Percentiles rank a stretch among this genome's conserved stretches.
Evolutionary conservation across 2,888 invertebrate species (phyloP).

Genomic region (Drosophila lutescens): DNA sequence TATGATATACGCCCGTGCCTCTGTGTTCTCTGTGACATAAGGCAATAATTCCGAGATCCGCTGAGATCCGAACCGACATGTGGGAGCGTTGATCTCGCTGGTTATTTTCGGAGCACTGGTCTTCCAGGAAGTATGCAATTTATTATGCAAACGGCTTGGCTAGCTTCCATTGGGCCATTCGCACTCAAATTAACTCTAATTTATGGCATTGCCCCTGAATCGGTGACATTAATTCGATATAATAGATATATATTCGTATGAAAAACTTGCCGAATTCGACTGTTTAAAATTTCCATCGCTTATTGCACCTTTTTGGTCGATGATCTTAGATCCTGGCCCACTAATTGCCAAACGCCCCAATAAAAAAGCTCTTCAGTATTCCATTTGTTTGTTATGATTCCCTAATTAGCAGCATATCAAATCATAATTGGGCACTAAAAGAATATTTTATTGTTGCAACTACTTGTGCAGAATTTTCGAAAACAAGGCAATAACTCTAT

Average conservation of each 20-base stretch:
- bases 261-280: constrained; percentile 32
- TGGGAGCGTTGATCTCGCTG: constrained; percentile 75
- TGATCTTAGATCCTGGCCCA: constrained; percentile 39
- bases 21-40: constrained; percentile 49
- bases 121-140: constrained; percentile 75
- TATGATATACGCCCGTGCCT: constrained; percentile 53
- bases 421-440: constrained; percentile 65
- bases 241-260: neutral
- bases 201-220: constrained; percentile 57
- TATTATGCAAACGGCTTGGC: constrained; percentile 63
- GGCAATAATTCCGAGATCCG: constrained; percentile 45
- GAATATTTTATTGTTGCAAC: constrained; percentile 34
- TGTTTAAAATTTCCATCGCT: neutral
- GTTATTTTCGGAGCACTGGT: constrained; percentile 40
- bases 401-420: constrained; percentile 65
- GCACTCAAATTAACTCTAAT: constrained; percentile 62
- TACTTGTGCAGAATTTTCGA: constrained; percentile 42
- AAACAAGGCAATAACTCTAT: constrained; percentile 63
- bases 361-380: constrained; percentile 41
- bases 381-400: constrained; percentile 47
- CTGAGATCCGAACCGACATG: constrained; percentile 47
- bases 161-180: constrained; percentile 30
- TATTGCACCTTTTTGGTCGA: constrained; percentile 20
- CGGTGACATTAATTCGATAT: constrained; percentile 41
- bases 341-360: constrained; percentile 42